Base-by-base conservation (phyloP, 2,888 invertebrate genomes). In the Polydrusus tereticollis region DNA sequence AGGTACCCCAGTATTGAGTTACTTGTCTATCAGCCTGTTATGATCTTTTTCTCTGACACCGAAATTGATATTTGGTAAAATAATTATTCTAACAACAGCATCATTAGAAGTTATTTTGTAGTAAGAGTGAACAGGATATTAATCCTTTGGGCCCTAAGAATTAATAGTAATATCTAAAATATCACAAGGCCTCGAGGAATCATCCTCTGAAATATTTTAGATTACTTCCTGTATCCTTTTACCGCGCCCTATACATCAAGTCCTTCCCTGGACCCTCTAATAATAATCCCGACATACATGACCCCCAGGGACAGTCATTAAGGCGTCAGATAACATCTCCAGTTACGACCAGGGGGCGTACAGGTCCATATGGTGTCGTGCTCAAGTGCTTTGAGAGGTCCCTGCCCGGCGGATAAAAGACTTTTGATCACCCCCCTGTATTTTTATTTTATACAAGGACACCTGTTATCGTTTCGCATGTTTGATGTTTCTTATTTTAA, bases 281-380 rank as follows among this genome's bases (percentile, higher is more conserved):
- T 72, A 62, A 64, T 69, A 73, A 59, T 67, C 38, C 38, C 45
- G 63, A 67, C 75, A 70, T 76, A 77, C 63, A 77, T 72, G 77
- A 71, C 79, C 82, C 82, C 81, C 79, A 74, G 83, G 82, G 82
- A 82, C 76, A 78, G 83, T 84, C 83, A 84, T 85, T 84, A 85
- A 74, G 64, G 82, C 81, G 83, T 83, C 82, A 80, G 84, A 85
- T 84, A 84, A 83, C 84, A 83, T 84, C 85, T 84, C 83, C 80
- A 79, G 83, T 84, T 83, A 78, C 83, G 78, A 29, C 18, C 78
- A 79, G 78, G 77, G 80, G 80, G 80, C 83, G 83, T 83, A 83
- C 83, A 83, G 82, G 80, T 80, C 75, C 77, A 75, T 69, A 78
- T 78, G 80, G 85, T 85, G 85, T 85, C 78, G 82, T 76, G 77